Evolutionary conservation across 1,140 invertebrate species (phyloP).

Genomic region (Scaptomyza montana): DNA sequence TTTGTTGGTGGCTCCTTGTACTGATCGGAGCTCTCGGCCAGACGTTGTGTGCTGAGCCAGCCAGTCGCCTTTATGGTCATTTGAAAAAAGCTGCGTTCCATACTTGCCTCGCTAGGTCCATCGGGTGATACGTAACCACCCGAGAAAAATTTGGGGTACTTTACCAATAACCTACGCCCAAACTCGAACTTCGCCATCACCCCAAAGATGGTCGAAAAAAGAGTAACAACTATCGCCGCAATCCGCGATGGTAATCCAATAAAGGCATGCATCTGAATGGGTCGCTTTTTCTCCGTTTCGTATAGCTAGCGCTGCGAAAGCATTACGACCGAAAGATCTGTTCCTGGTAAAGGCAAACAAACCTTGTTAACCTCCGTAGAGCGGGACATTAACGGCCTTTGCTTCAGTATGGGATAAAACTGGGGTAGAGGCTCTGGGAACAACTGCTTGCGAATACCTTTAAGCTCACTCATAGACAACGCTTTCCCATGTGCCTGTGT

Average conservation of each 20-base stretch:
- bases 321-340: constrained; percentile 91
- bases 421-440: constrained; percentile 87
- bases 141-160: constrained; percentile 90
- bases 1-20: constrained; percentile 87
- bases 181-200: constrained; percentile 87
- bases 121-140: constrained; percentile 88
- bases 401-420: constrained; percentile 86
- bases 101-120: constrained; percentile 87
- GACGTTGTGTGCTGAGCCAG: constrained; percentile 88
- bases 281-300: constrained; percentile 88
- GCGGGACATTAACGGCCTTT: constrained; percentile 86
- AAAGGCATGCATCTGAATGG: constrained; percentile 89
- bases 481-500: constrained; percentile 94
- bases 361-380: constrained; percentile 85
- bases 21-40: constrained; percentile 86
- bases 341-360: constrained; percentile 90
- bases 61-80: constrained; percentile 90
- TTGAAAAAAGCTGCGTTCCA: constrained; percentile 87
- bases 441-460: constrained; percentile 87
- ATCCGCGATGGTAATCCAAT: constrained; percentile 84
- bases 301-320: constrained; percentile 91
- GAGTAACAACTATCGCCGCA: constrained; percentile 81
- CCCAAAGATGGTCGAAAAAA: constrained; percentile 87
- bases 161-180: constrained; percentile 88
- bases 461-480: constrained; percentile 89